Percentiles rank a stretch among this genome's conserved stretches.
Evolutionary conservation across 2,888 invertebrate species (phyloP).

Genomic region (Schrankia costaestrigalis): DNA sequence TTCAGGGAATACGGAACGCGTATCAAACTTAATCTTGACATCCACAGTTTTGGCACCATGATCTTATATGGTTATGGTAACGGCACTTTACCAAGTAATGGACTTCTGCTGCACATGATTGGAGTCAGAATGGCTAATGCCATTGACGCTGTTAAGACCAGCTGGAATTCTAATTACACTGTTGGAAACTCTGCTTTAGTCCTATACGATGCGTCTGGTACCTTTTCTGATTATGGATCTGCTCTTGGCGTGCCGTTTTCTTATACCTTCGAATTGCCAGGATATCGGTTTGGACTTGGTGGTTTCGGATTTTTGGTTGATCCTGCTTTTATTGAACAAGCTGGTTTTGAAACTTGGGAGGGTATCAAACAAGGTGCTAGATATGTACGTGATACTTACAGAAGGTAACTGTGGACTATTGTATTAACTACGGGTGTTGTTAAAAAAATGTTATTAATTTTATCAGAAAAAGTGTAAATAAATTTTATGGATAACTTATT

Average conservation of each 20-base stretch:
- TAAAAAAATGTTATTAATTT: too few species aligned
- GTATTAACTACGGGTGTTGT: not conserved
- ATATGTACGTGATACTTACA: slow-evolving; percentile 43
- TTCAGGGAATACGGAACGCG: slow-evolving; percentile 65
- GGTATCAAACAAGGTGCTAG: slow-evolving; percentile 76
- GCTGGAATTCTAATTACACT: slow-evolving; percentile 58
- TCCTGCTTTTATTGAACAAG: slow-evolving; percentile 71
- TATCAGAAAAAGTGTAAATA: too few species aligned
- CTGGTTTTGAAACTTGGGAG: slow-evolving; percentile 82
- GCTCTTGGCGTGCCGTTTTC: slow-evolving; percentile 72
- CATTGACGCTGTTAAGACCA: slow-evolving; percentile 60
- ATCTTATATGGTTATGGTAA: slow-evolving; percentile 58
- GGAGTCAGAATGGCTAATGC: slow-evolving; percentile 58
- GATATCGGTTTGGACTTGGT: slow-evolving; percentile 53
- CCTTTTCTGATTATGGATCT: slow-evolving; percentile 82
- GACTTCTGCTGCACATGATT: slow-evolving; percentile 49
- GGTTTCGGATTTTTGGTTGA: slow-evolving; percentile 77
- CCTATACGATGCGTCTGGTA: slow-evolving; percentile 81
- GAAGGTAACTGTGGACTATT: slow-evolving; percentile 10
- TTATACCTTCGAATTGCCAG: slow-evolving; percentile 83
- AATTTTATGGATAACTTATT: too few species aligned
- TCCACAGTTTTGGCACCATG: slow-evolving; percentile 87
- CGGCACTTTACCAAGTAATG: slow-evolving; percentile 64
- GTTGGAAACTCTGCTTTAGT: slow-evolving; percentile 73
- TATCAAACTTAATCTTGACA: slow-evolving; percentile 83